phyloP scores from a whole-genome alignment of 2,113 vertebrate genomes.

The Arizona elegans region DNA sequence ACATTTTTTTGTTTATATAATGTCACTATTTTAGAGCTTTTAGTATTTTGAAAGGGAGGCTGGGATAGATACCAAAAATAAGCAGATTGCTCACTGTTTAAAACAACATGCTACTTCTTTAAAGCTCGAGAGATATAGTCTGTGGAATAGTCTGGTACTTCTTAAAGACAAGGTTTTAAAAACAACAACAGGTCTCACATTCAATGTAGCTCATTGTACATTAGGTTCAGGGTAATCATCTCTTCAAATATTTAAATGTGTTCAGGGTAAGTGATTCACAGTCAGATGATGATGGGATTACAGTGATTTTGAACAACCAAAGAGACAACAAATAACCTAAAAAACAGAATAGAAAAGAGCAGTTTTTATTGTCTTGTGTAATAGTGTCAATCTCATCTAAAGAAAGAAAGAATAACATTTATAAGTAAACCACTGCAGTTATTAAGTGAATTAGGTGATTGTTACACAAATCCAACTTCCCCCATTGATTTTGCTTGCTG shows the following conservation, averaged over 20 bases:
- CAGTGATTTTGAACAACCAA: conserved; percentile 44
- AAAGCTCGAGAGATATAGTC: conserved; percentile 5
- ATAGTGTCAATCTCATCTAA: conserved; percentile 21
- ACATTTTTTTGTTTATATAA: not conserved
- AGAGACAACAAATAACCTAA: conserved; percentile 40
- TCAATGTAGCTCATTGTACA: not conserved
- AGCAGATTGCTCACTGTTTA: not conserved
- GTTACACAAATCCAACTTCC: not conserved
- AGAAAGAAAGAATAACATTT: conserved; percentile 5
- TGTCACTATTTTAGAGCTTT: not conserved
- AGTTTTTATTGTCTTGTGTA: conserved; percentile 43
- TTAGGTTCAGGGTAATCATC: not conserved
- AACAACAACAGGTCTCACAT: conserved; percentile 19
- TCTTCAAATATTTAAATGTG: conserved; percentile 40
- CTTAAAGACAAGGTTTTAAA: conserved; percentile 8
- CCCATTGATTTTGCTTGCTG: not conserved
- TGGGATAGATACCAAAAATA: not conserved
- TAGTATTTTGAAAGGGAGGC: not conserved
- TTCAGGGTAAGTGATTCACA: conserved; percentile 47
- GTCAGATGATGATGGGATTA: conserved; percentile 35
- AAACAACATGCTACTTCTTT: conserved; percentile 1
- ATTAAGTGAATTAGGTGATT: not conserved
- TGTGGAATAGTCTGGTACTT: conserved; percentile 24
- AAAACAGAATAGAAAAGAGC: conserved; percentile 34
- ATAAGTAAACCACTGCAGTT: not conserved